phyloP scores from a whole-genome alignment of 2,113 vertebrate species.

The human (Homo sapiens) region DNA sequence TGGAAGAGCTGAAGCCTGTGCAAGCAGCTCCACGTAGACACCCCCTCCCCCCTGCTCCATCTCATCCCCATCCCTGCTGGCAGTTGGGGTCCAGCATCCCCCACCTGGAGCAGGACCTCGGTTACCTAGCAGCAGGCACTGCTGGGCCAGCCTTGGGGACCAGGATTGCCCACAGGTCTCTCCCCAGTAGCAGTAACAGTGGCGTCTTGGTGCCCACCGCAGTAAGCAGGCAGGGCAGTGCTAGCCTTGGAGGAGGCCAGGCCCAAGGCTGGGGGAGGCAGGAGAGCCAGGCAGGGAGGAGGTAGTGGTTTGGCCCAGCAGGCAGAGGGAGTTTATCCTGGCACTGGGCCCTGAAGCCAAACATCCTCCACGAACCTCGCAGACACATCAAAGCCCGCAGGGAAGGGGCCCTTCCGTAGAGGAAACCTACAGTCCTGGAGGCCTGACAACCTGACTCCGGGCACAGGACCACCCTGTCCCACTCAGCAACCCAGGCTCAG shows the following conservation, averaged over 20 bases:
- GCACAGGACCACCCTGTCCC: conserved; percentile 65
- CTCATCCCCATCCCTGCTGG: neutral
- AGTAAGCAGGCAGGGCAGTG: neutral
- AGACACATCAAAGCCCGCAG: conserved; percentile 75
- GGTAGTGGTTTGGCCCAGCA: conserved; percentile 72
- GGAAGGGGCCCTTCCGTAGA: conserved; percentile 73
- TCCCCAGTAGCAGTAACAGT: neutral
- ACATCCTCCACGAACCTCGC: conserved; percentile 74
- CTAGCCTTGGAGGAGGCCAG: neutral
- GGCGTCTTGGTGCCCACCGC: neutral
- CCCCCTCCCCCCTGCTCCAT: neutral
- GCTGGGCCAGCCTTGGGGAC: neutral
- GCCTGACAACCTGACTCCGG: conserved; percentile 29
- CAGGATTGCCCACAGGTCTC: neutral
- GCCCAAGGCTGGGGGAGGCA: neutral
- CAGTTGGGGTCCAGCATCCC: neutral
- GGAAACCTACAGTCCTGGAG: conserved; percentile 60
- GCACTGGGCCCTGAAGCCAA: conserved; percentile 47
- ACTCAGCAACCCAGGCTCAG: neutral
- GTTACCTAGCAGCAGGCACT: neutral
- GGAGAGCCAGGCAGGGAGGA: neutral
- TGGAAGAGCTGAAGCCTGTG: conserved; percentile 23
- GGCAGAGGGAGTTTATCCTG: conserved; percentile 73
- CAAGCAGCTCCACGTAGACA: conserved; percentile 41
- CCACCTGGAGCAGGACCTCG: neutral